Conservation (phyloP, 1,140 invertebrate species). For the Pteromalus puparum region DNA sequence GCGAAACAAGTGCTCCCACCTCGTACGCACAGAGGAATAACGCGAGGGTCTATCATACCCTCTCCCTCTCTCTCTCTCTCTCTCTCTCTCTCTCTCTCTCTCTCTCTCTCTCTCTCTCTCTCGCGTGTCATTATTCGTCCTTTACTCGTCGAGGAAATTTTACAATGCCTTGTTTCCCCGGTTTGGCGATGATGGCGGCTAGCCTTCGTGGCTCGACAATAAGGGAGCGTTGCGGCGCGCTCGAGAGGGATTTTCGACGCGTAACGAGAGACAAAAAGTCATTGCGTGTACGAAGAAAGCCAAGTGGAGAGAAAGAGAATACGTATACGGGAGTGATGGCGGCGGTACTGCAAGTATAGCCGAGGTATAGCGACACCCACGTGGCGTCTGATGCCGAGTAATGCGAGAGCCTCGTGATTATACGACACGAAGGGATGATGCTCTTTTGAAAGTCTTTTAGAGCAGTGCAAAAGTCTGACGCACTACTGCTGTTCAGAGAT, state of each 20-base stretch:
- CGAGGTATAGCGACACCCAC: background rate
- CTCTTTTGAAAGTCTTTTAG: constrained; percentile 45
- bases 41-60: background rate
- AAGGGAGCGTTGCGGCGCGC: background rate
- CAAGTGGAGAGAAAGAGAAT: background rate
- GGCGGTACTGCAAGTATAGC: background rate
- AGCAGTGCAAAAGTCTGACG: background rate
- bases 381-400: background rate
- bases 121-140: constrained; percentile 36
- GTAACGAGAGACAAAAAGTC: constrained; percentile 50
- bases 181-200: background rate
- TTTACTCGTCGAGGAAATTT: constrained; percentile 17
- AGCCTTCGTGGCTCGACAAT: background rate
- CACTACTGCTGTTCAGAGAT: background rate
- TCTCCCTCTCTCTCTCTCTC: background rate
- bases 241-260: constrained; percentile 13
- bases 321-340: background rate
- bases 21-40: background rate
- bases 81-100: background rate
- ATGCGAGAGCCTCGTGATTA: background rate
- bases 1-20: constrained; percentile 18
- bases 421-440: constrained; percentile 27
- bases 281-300: constrained; percentile 42
- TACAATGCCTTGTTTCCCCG: constrained; percentile 42
- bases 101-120: background rate